These are phyloP conservation scores for Brachymystax lenok DNA, from an alignment of 2,797 vertebrate genomes.

Conservation along the genomic window DNA sequence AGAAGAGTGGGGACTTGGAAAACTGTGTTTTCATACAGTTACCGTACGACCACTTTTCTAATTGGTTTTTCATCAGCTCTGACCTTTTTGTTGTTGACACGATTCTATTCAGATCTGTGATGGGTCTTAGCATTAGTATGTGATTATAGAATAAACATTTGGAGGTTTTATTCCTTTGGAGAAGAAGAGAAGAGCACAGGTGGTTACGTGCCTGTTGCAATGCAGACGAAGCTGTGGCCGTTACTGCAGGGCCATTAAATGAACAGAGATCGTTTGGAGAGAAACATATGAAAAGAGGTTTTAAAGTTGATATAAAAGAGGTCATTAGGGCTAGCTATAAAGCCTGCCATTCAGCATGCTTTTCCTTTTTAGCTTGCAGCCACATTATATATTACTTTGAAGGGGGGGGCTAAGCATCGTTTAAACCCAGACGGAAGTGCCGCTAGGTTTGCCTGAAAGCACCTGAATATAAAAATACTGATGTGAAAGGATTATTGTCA, in stretches of 20 bases:
- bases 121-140: constrained; percentile 2
- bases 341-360: constrained; percentile 59
- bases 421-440: constrained; percentile 59
- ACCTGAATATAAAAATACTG: constrained; percentile 69
- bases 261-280: constrained; percentile 52
- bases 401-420: constrained; percentile 46
- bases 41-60: no score
- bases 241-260: constrained; percentile 53
- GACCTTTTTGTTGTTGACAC: constrained; percentile 6
- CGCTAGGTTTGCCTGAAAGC: constrained; percentile 65
- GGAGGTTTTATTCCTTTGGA: constrained; percentile 2
- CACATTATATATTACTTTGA: constrained; percentile 64
- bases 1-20: background rate
- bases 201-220: constrained; percentile 43
- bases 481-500: constrained; percentile 65
- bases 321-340: constrained; percentile 56
- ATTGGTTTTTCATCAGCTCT: background rate
- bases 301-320: constrained; percentile 47
- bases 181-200: constrained; percentile 34
- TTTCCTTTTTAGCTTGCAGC: constrained; percentile 58
- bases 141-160: constrained; percentile 5
- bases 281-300: constrained; percentile 44
- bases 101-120: constrained; percentile 12
- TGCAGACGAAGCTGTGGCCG: constrained; percentile 18
- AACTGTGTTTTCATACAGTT: background rate